Evolutionary conservation across 1,140 invertebrate genomes (phyloP), one percentile per base, ranked within the genome.

Genomic region (Drosophila asahinai): DNA sequence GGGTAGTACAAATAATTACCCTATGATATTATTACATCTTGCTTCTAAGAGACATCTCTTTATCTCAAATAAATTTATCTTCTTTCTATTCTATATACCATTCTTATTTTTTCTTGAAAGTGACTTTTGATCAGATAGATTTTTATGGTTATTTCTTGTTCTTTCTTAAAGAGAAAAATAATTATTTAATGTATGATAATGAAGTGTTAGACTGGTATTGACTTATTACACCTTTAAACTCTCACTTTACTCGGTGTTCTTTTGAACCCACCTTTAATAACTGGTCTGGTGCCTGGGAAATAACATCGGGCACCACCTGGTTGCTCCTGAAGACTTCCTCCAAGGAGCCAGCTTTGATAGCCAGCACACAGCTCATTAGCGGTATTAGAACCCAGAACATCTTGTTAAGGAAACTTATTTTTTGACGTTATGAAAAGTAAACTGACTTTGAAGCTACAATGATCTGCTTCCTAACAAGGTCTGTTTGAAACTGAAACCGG

Each of bases 221-320:
- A n/a, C 2, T n/a, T 55, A 19, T 22, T 7, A 55, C 7, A 22
- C 14, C 36, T 38, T 22, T 40, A 40, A 25, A 57, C 54, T 40
- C 19, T 40, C 14, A 40, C 33, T 40, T 57, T 40, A 22, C 0
- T 9, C 15, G 52, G 2, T 22, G 38, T 22, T 19, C 6, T n/a
- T n/a, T n/a, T n/a, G n/a, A n/a, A 17, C 80, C 25, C 61, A 92
- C 91, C 81, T 83, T 84, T 7, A 92, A 51, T 43, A 91, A 74
- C 47, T 86, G 40, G 30, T 70, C 63, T 43, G 91, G 91, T 7
- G 77, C 72, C n/a, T 63, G 11, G 17, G 68, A 3, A 38, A 92
- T 57, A 5, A 92, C 91, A 62, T 92, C 91, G 15, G 91, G 83
- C 8, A 92, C 86, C 2, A 91, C 73, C 42, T 77, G 57, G 57